Base-by-base conservation (phyloP, 2,888 invertebrate species). In the Drosophila mettleri region DNA sequence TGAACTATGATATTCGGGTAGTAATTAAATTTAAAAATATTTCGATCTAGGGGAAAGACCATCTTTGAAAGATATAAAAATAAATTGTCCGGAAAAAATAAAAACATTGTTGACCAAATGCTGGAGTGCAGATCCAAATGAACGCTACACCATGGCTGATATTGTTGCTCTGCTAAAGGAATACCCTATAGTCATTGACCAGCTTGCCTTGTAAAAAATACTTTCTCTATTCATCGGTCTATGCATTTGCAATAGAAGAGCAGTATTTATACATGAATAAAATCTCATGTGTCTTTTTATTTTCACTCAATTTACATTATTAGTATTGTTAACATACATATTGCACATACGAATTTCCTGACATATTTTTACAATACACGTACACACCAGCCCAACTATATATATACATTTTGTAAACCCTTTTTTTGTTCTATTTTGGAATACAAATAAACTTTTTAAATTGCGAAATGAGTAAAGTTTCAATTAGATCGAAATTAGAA, bases 41-140 rank as follows among this genome's bases (percentile, higher is more conserved):
- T 1, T 36, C 33, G 4, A n/a, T 36, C 2, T 18, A 81, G 81
- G 62, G 7, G 2, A 22, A 2, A 53, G 81, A 0, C 81, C 84
- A 4, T 0, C 16, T 3, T 36, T 67, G 1, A 14, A 51, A 3
- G 27, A 48, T 0, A 2, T 70, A 4, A 14, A 33, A 22, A 14
- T 52, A 2, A 20, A 45, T 1, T 63, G 73, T 14, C 64, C 70
- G 1, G 6, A 54, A 2, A 33, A 46, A 1, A 36, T 80, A 8
- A 8, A 7, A 8, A 8, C 18, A 3, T 2, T 80, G 14, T 36
- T 86, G 2, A 43, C 0, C 0, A 12, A 16, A 14, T 74, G 69
- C 24, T 81, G 81, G 81, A 8, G 33, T n/a, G 0, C 0, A 8
- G 29, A 74, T 8, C 36, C 59, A 1, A 4, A 9, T 0, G 3